Conservation (phyloP, 2,113 vertebrate species). For the Mus pahari region DNA sequence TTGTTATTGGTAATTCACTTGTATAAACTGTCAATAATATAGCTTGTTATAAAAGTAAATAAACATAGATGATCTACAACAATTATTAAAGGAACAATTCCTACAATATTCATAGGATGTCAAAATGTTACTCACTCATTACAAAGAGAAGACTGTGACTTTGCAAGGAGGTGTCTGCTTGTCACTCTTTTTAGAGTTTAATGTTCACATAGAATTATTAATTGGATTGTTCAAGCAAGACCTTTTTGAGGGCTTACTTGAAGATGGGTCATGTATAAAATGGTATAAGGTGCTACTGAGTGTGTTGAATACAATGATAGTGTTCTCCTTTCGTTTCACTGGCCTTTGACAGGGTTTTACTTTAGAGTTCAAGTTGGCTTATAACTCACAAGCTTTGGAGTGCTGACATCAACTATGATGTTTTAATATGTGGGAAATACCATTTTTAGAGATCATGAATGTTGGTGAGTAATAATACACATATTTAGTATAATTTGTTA, state of each 20-base stretch:
- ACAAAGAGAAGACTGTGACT: neutral
- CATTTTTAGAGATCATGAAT: neutral
- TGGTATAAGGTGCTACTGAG: neutral
- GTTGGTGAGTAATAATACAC: neutral
- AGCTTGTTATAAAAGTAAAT: neutral
- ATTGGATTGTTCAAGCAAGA: neutral
- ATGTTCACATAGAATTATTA: neutral
- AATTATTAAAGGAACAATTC: constrained; percentile 11
- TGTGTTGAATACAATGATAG: neutral
- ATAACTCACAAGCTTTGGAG: neutral
- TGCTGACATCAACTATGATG: neutral
- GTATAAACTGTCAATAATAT: constrained; percentile 8
- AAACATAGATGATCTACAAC: neutral
- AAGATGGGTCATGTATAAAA: constrained; percentile 17
- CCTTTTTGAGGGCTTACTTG: neutral
- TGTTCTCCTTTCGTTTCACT: neutral
- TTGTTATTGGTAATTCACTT: constrained; percentile 34
- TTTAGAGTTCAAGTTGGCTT: neutral
- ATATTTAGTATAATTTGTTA: constrained; percentile 37
- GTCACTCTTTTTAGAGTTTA: neutral
- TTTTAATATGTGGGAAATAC: neutral
- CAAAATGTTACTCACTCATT: constrained; percentile 33
- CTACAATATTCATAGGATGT: neutral
- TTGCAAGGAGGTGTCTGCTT: neutral
- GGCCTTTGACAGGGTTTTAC: neutral